Percentiles rank a stretch among this genome's conserved stretches.
phyloP scores from a whole-genome alignment of 2,797 vertebrate genomes.

The Limosa lapponica region DNA sequence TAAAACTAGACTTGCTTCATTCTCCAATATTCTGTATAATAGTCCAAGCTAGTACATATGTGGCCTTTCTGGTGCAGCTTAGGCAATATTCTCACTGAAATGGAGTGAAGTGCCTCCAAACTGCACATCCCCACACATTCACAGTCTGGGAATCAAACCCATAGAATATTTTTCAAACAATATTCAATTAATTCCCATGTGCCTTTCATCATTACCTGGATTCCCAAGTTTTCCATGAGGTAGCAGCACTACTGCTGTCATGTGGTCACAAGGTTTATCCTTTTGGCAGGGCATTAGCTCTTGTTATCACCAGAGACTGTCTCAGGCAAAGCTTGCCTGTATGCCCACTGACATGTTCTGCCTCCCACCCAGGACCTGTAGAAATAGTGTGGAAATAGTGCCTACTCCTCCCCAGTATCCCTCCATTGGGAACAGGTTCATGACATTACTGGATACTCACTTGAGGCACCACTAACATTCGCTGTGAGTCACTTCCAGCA shows the following conservation, averaged over 20 bases:
- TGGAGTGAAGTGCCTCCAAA: neutral
- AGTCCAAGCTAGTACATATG: neutral
- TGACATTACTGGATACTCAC: neutral
- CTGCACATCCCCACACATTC: neutral
- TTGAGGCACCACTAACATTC: neutral
- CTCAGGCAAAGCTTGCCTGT: neutral
- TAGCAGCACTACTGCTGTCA: neutral
- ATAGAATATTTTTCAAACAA: neutral
- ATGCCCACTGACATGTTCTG: neutral
- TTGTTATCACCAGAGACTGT: neutral
- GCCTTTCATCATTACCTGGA: neutral
- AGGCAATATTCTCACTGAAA: neutral
- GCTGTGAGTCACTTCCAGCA: neutral
- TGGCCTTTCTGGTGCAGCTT: neutral
- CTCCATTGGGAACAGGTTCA: neutral
- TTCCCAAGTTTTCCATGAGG: neutral
- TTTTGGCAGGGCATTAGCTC: neutral
- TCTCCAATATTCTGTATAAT: neutral
- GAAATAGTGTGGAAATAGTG: neutral
- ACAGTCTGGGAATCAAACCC: neutral
- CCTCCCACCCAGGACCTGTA: neutral
- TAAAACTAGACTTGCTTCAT: neutral
- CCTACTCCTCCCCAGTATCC: fast-evolving
- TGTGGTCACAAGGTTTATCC: neutral
- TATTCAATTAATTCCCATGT: neutral